Evolutionary conservation across 2,113 vertebrate species (phyloP).

Genomic region (Gorsachius goisagi): DNA sequence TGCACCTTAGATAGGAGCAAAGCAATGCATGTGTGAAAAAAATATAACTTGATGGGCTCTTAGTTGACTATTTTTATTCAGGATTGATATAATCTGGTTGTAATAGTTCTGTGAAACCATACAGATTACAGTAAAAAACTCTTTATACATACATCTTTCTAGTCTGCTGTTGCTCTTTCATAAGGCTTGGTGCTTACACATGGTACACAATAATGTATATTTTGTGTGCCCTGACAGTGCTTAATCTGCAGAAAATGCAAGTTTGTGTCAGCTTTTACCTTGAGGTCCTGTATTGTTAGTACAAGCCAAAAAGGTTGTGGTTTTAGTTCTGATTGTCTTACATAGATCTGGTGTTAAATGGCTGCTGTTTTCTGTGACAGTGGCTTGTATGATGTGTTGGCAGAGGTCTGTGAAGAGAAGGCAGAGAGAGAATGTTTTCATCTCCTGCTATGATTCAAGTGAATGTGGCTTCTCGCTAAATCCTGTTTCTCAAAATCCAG

Average conservation of each 20-base stretch:
- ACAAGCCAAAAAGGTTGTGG: background rate
- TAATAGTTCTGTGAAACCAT: background rate
- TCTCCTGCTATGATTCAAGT: background rate
- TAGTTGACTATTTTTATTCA: background rate
- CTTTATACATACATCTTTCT: background rate
- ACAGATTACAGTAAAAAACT: background rate
- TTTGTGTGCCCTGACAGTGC: background rate
- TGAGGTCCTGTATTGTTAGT: background rate
- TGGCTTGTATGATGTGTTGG: background rate
- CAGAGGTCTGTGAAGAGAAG: background rate
- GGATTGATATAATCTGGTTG: background rate
- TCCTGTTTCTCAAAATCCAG: background rate
- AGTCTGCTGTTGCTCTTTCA: background rate
- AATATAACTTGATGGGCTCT: background rate
- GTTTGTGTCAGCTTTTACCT: background rate
- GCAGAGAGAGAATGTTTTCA: background rate
- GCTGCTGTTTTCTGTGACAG: background rate
- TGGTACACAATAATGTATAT: background rate
- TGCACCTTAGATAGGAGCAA: background rate
- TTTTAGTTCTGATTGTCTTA: background rate
- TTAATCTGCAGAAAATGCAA: background rate
- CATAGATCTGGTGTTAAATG: background rate
- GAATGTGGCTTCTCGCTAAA: background rate
- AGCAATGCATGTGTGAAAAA: background rate
- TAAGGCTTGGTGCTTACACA: background rate